These are phyloP conservation scores for Pungitius pungitius DNA, from an alignment of 2,113 vertebrate genomes.

Conservation along the genomic window DNA sequence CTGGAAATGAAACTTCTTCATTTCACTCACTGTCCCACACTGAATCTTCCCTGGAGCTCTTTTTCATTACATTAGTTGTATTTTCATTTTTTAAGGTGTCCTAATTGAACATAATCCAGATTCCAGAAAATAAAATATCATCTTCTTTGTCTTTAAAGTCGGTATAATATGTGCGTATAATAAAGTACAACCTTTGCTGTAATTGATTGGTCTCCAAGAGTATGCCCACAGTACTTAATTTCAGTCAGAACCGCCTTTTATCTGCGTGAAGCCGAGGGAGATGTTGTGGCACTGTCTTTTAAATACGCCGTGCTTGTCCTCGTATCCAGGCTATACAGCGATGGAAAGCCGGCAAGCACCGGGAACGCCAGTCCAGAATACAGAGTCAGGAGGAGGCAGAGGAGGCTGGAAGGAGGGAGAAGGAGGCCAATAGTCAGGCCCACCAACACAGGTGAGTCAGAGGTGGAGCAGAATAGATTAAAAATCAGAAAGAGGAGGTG, in stretches of 20 bases:
- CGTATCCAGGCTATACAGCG: constrained; percentile 85
- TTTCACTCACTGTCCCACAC: background rate
- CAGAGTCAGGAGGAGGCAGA: constrained; percentile 79
- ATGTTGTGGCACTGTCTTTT: background rate
- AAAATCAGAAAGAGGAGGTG: background rate
- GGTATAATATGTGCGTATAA: background rate
- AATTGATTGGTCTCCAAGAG: background rate
- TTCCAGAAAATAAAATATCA: too few relatives aligned
- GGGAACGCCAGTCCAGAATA: constrained; percentile 75
- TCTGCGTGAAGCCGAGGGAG: background rate
- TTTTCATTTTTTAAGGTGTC: too few relatives aligned
- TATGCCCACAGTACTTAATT: background rate
- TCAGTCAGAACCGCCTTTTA: background rate
- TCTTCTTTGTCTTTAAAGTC: too few relatives aligned
- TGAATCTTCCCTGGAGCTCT: background rate
- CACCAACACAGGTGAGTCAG: constrained; percentile 72
- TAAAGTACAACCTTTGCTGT: background rate
- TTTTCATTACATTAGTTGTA: background rate
- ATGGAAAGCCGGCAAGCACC: constrained; percentile 85
- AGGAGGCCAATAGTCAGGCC: constrained; percentile 58
- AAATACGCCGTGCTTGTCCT: background rate
- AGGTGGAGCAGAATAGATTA: background rate
- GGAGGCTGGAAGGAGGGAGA: constrained; percentile 54
- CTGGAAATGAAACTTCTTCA: background rate
- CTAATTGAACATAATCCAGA: too few relatives aligned